Evolutionary conservation across 2,888 invertebrate species (phyloP).

Genomic region (Nomada ferruginata): DNA sequence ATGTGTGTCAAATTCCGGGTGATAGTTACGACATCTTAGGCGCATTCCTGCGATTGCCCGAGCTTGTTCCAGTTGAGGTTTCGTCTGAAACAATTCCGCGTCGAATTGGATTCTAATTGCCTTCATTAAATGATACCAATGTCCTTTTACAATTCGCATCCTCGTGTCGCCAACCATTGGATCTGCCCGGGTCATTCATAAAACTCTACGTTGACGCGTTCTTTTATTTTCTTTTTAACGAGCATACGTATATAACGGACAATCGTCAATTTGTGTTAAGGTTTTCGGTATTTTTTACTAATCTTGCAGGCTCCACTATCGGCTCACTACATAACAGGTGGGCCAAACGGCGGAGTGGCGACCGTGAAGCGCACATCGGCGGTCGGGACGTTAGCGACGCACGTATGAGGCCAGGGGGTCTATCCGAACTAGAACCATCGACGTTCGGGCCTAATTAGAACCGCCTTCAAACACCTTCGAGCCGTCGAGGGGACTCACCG

Average conservation of each 20-base stretch:
- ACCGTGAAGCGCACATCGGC: conserved; percentile 86
- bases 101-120: conserved; percentile 29
- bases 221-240: neutral
- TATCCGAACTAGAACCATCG: conserved; percentile 80
- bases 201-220: neutral
- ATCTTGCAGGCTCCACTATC: conserved; percentile 80
- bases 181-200: neutral
- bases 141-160: conserved; percentile 2
- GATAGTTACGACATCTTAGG: conserved; percentile 56
- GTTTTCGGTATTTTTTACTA: neutral
- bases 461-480: conserved; percentile 55
- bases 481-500: conserved; percentile 40
- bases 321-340: conserved; percentile 83
- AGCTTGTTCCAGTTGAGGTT: conserved; percentile 38
- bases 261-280: neutral
- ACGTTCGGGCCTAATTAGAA: conserved; percentile 66
- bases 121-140: neutral
- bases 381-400: conserved; percentile 87
- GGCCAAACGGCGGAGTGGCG: conserved; percentile 86
- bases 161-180: neutral
- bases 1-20: conserved; percentile 69
- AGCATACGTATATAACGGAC: neutral
- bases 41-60: conserved; percentile 55
- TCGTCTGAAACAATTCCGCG: conserved; percentile 5
- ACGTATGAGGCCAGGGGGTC: conserved; percentile 86